A percentile compares a stretch with the other conserved stretches of the same genome.
Conservation (phyloP, 2,797 vertebrate genomes). For the Gallirallus australis region DNA sequence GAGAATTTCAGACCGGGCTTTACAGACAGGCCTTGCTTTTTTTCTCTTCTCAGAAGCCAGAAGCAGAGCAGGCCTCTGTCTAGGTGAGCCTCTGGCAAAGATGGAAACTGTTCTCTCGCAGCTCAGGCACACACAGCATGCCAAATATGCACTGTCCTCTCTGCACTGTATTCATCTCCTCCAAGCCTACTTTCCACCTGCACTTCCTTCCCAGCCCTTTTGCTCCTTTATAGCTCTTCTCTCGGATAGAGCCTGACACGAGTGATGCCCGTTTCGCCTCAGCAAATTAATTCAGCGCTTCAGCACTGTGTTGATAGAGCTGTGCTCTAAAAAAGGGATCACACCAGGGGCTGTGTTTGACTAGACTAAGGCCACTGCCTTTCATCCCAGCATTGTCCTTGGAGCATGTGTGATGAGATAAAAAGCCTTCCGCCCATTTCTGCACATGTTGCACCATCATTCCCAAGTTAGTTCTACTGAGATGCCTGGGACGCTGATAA, state of each 20-base stretch:
- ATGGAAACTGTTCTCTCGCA: neutral
- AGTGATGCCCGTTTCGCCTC: neutral
- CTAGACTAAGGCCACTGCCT: fast-evolving
- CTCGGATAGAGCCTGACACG: neutral
- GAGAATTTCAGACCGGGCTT: neutral
- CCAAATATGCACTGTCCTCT: neutral
- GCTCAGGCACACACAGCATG: neutral
- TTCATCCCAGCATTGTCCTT: neutral
- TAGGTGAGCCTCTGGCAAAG: neutral
- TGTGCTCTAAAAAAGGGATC: neutral
- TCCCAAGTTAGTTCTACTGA: neutral
- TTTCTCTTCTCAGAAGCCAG: neutral
- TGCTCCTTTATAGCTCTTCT: neutral
- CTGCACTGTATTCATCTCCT: neutral
- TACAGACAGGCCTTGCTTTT: neutral
- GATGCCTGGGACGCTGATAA: neutral
- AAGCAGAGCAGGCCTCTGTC: neutral
- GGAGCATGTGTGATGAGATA: neutral
- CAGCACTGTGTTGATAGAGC: neutral
- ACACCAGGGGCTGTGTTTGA: neutral
- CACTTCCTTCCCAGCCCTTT: neutral
- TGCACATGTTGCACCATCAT: neutral
- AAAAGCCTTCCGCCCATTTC: neutral
- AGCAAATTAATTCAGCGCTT: fast-evolving
- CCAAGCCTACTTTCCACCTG: neutral